Evolutionary conservation across 2,888 invertebrate species (phyloP), one percentile per base, ranked within the genome.

Genomic region (Hemistola chrysoprasaria): DNA sequence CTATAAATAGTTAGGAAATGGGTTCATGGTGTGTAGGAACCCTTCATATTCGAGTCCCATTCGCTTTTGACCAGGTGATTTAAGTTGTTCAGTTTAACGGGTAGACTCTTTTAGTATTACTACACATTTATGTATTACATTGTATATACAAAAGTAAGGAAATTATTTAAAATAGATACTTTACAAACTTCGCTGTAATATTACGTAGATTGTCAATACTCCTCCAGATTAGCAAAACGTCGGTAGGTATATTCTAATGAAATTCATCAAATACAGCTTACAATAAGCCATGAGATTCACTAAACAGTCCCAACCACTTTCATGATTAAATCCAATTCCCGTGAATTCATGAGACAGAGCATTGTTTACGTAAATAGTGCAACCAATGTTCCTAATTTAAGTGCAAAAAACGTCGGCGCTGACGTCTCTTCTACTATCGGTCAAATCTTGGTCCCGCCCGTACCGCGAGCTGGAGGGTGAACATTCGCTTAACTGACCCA

Each of bases 401-500:
- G 56, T 62, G 58, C 44, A 62, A 59, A 65, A 67, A 57, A 41
- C 51, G 43, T 53, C 51, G 30, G 38, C 33, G 29, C 29, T 34
- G 29, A 22, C 22, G 28, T 44, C 22, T 30, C 10, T 22, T 50
- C 53, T 30, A 60, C 68, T 79, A 80, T 79, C 80, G 78, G 81
- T 78, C 73, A 74, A 56, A 80, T 81, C 78, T 77, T 45, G 38
- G 78, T 77, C 62, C 75, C 69, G 68, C 62, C 67, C 73, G 74
- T 74, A 64, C 72, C 71, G 42, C 43, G 32, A 66, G 60, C 59
- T 54, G 36, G 34, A 64, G 71, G 82, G 74, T 82, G 78, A 82
- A 82, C 56, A 78, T 53, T 63, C 83, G 71, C 64, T 72, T 82
- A 79, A 82, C 71, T 79, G 75, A 82, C 78, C 80, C 71, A 77